Evolutionary conservation across 1,140 invertebrate genomes (phyloP), one percentile per base, ranked within the genome.

Genomic region (Cydia pomonella): DNA sequence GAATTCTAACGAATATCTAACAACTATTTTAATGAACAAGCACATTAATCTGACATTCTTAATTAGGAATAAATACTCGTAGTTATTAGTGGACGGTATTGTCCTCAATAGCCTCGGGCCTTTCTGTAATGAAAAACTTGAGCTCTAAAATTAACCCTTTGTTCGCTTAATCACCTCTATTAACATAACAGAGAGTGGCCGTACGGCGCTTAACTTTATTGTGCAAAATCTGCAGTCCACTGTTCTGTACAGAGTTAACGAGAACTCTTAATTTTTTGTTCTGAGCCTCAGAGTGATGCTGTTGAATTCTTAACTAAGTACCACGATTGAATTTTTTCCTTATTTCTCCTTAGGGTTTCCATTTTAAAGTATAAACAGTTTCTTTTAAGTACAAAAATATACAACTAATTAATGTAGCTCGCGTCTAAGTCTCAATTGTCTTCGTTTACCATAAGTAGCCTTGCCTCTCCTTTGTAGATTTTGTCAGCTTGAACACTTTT

Each of bases 141-240:
- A 69, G 64, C 64, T 69, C 64, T 69, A 69, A 69, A 69, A 69
- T 69, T 69, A 69, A 69, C 64, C 64, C 64, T 69, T 69, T 69
- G 64, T 69, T 69, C 64, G 27, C 27, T 29, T 69, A 69, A 69
- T 69, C 64, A 69, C 64, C 64, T 38, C 64, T 69, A 69, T 69
- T 69, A 69, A 33, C 64, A 69, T 69, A 69, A 69, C 64, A 69
- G 64, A 69, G 27, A 33, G 27, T 33, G 33, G 29, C 64, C 64
- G 64, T 69, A 33, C 64, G 64, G 18, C 16, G 64, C 64, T 69
- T 69, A 69, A 69, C 64, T 69, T 69, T 69, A 69, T 69, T 69
- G 64, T 69, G 63, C 53, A 59, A 69, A 41, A 69, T 69, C 27
- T 33, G 64, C 64, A 69, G 25, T 16, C 63, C 25, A 69, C 64